Base-by-base conservation (phyloP, 2,113 vertebrate genomes). In the Phylloscopus trochiloides region DNA sequence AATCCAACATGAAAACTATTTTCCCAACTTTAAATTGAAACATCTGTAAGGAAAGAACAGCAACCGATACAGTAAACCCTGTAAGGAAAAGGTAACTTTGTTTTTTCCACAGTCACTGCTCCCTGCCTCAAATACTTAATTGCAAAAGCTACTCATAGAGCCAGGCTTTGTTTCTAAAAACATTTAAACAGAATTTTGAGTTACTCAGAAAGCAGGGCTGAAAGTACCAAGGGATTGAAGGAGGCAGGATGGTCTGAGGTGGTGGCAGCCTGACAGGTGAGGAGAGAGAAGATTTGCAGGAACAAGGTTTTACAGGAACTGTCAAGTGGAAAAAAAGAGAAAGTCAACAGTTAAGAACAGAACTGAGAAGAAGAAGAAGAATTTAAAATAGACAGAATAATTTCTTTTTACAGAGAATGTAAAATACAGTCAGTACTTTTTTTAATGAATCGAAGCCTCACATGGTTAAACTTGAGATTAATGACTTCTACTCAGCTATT, bases 1-100 rank as follows among this genome's bases (percentile, higher is more conserved):
- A 97, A 94, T 89, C 91, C 96, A 97, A 88, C 85, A 86, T 17
- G 76, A 97, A 96, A 94, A 96, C 52, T 76, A 31, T 95, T 95
- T 97, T 94, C 92, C 86, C 96, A 95, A 92, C 91, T 92, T 95
- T 98, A 98, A 97, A 94, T 38, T 96, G 88, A 98, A 97, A 96
- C 97, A 98, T 96, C 97, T 98, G 97, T 28, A 94, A 92, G 86
- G 85, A 45, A 67, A 40, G 75, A 87, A 17, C 20, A 47, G 61
- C 62, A 70, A 93, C 59, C 48, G 85, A 70, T 16, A 66, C 31
- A 72, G 84, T 62, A 42, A 86, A 88, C 86, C 79, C 83, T 86
- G 84, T 43, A 85, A 8, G 68, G 42, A 78, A 91, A 83, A 88
- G 43, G 61, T 25, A 77, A 70, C 14, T 14, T 32, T 45, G 57